Evolutionary conservation across 2,113 vertebrate species (phyloP).

Genomic region (Paedocypris sp.): DNA sequence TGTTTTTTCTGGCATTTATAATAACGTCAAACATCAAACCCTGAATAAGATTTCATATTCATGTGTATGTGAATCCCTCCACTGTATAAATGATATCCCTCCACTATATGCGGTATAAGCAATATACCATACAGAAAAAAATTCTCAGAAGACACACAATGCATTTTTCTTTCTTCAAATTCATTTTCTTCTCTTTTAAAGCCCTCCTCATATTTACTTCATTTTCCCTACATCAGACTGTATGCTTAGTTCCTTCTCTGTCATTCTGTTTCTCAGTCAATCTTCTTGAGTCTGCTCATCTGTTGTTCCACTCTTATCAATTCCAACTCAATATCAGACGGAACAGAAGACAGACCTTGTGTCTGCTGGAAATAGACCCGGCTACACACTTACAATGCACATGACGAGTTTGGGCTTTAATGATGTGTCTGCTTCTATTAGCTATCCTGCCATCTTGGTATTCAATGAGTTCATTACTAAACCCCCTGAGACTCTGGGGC

Average conservation of each 20-base stretch:
- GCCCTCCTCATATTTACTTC: constrained; percentile 22
- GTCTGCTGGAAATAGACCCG: background rate
- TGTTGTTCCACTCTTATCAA: background rate
- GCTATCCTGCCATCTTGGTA: constrained; percentile 1
- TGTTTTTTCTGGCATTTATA: too few species aligned
- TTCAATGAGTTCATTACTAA: constrained; percentile 21
- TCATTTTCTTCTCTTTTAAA: background rate
- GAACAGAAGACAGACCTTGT: background rate
- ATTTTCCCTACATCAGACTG: too few species aligned
- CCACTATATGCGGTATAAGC: too few species aligned
- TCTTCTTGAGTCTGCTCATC: background rate
- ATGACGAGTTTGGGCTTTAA: constrained; percentile 8
- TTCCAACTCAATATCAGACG: background rate
- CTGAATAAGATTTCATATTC: too few species aligned
- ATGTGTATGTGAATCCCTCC: too few species aligned
- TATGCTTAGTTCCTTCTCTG: constrained; percentile 2
- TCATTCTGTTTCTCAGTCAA: background rate
- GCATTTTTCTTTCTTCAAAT: background rate
- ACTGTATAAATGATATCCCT: too few species aligned
- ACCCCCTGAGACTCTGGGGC: background rate
- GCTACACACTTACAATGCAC: background rate
- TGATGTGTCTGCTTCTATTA: constrained; percentile 19
- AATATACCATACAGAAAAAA: too few species aligned
- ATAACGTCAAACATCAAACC: too few species aligned
- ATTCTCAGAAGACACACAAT: background rate